Percentiles rank a stretch among this genome's conserved stretches.
Conservation (phyloP, 2,113 vertebrate genomes). For the Engraulis encrasicolus region DNA sequence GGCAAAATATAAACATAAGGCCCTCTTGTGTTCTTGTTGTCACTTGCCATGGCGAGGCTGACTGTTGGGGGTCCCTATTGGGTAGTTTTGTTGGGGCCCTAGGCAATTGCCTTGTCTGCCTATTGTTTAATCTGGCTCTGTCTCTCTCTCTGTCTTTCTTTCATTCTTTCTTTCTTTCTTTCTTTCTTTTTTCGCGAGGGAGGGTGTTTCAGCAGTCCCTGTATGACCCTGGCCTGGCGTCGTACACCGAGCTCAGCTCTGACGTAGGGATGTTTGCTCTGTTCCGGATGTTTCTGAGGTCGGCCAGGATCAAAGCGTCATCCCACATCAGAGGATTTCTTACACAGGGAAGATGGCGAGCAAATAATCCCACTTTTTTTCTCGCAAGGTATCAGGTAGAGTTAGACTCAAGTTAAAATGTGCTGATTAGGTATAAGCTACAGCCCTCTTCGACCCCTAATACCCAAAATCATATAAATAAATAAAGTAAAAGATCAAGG, state of each 20-base stretch:
- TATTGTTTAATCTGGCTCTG: too few relatives aligned
- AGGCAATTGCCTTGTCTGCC: too few relatives aligned
- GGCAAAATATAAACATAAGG: too few relatives aligned
- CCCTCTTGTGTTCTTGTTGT: too few relatives aligned
- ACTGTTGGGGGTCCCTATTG: too few relatives aligned
- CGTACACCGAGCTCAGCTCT: not conserved
- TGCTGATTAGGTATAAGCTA: not conserved
- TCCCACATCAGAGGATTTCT: constrained; percentile 2
- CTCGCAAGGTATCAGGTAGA: not conserved
- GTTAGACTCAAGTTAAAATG: not conserved
- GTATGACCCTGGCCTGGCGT: not conserved
- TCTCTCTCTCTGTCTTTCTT: too few relatives aligned
- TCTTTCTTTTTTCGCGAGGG: not conserved
- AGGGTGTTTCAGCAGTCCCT: not conserved
- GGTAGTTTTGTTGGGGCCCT: too few relatives aligned
- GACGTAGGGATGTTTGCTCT: not conserved
- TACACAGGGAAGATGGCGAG: not conserved
- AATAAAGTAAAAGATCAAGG: not conserved
- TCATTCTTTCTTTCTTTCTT: not conserved
- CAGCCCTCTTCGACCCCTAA: not conserved
- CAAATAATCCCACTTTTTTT: not conserved
- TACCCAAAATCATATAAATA: not conserved
- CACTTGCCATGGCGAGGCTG: too few relatives aligned
- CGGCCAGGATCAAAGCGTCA: not conserved
- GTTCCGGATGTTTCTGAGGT: not conserved